phyloP scores from a whole-genome alignment of 1,140 invertebrate genomes.

The Halotydeus destructor region DNA sequence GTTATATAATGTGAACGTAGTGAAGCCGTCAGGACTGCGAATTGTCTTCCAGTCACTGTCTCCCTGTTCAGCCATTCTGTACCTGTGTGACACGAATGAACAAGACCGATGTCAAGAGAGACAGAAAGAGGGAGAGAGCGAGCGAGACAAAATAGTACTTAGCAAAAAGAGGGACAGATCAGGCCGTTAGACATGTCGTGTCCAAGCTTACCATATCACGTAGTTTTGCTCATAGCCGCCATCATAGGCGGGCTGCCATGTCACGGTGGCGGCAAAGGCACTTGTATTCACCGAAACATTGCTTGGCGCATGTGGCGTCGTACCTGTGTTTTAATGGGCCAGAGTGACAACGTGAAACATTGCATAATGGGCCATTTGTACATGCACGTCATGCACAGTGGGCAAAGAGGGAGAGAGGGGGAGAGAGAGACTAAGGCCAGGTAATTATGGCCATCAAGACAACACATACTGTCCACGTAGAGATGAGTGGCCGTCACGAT shows the following conservation, averaged over 20 bases:
- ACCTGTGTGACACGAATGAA: conserved; percentile 36
- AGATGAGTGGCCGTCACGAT: conserved; percentile 70
- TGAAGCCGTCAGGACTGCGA: conserved; percentile 63
- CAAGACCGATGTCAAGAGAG: too few species aligned
- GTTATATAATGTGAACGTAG: conserved; percentile 69
- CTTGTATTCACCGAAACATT: conserved; percentile 65
- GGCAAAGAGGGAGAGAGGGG: background rate
- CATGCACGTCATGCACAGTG: background rate
- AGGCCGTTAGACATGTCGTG: too few species aligned
- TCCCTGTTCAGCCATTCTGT: conserved; percentile 22
- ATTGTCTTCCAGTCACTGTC: conserved; percentile 57
- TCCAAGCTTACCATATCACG: conserved; percentile 12
- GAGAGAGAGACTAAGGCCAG: background rate
- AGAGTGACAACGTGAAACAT: background rate
- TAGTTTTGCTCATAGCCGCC: conserved; percentile 81
- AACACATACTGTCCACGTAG: conserved; percentile 48
- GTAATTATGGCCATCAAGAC: background rate
- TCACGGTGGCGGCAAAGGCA: conserved; percentile 65
- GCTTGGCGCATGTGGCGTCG: conserved; percentile 84
- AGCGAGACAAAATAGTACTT: too few species aligned
- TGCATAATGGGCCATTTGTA: background rate
- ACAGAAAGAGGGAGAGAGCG: too few species aligned
- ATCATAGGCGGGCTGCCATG: conserved; percentile 82
- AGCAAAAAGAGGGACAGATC: too few species aligned
- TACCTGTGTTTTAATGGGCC: conserved; percentile 32